Evolutionary conservation across 2,888 invertebrate genomes (phyloP).

Genomic region (Tromatobia lineatoria): DNA sequence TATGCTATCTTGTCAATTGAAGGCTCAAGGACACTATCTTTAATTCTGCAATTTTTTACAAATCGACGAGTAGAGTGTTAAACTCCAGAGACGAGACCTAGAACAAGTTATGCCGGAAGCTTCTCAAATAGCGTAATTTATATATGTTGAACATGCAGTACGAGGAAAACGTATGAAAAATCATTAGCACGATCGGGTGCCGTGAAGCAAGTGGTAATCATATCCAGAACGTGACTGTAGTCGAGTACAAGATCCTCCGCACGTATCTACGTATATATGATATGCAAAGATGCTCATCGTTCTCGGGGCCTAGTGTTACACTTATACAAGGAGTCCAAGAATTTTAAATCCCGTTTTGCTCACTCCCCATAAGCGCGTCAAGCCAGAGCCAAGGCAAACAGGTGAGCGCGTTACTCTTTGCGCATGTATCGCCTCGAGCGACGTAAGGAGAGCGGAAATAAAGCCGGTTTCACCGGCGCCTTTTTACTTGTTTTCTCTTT

Average conservation of each 20-base stretch:
- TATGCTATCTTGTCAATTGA: too few species aligned
- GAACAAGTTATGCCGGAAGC: background rate
- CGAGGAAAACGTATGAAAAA: background rate
- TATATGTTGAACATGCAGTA: slow-evolving; percentile 1
- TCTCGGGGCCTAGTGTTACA: background rate
- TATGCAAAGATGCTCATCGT: slow-evolving; percentile 5
- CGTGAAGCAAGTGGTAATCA: slow-evolving; percentile 8
- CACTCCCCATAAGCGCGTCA: slow-evolving; percentile 12
- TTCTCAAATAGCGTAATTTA: background rate
- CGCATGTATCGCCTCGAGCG: slow-evolving; percentile 56
- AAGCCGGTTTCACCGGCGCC: slow-evolving; percentile 65
- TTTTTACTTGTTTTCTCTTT: slow-evolving; percentile 49
- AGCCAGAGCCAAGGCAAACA: slow-evolving; percentile 48
- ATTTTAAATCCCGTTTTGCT: slow-evolving; percentile 50
- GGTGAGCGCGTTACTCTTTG: slow-evolving; percentile 43
- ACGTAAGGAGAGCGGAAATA: slow-evolving; percentile 62
- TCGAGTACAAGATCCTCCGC: background rate
- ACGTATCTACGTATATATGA: background rate
- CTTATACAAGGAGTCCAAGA: slow-evolving; percentile 4
- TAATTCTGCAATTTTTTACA: background rate
- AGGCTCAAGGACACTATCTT: too few species aligned
- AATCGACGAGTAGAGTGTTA: background rate
- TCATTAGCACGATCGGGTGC: background rate
- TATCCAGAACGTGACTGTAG: background rate
- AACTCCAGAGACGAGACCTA: background rate